Percentiles rank a stretch among this genome's conserved stretches.
phyloP scores from a whole-genome alignment of 1,140 invertebrate species.

The Macrocentrus cingulum region DNA sequence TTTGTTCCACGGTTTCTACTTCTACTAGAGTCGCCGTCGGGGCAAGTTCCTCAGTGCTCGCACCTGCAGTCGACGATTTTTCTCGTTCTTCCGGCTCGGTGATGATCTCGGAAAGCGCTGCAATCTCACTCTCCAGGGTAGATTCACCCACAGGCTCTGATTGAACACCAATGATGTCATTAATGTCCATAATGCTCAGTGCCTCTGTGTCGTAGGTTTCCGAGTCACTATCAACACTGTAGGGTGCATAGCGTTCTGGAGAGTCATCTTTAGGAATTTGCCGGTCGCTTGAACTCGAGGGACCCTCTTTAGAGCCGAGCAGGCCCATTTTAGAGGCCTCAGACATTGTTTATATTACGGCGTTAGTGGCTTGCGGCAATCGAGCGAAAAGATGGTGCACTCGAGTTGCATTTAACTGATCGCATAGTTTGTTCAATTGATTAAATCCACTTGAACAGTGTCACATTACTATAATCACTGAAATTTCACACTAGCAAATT shows the following conservation, averaged over 20 bases:
- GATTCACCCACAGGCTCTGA: slow-evolving; percentile 45
- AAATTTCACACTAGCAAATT: background rate
- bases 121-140: slow-evolving; percentile 53
- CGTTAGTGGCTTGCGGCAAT: background rate
- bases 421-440: background rate
- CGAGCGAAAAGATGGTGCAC: slow-evolving; percentile 4
- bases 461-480: background rate
- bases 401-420: background rate
- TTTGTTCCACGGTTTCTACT: background rate
- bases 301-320: slow-evolving; percentile 42
- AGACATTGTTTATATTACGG: slow-evolving; percentile 36
- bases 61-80: background rate
- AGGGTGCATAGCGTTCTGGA: slow-evolving; percentile 34
- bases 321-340: slow-evolving; percentile 44
- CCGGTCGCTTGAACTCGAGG: slow-evolving; percentile 27
- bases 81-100: slow-evolving; percentile 41
- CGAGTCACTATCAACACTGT: slow-evolving; percentile 40
- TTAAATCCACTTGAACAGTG: background rate
- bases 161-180: slow-evolving; percentile 46
- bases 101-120: slow-evolving; percentile 52
- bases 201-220: slow-evolving; percentile 43
- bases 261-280: slow-evolving; percentile 28
- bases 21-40: background rate
- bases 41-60: background rate
- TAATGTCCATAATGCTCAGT: slow-evolving; percentile 48